Conservation (phyloP, 2,113 vertebrate genomes). For the Pluvialis apricaria region DNA sequence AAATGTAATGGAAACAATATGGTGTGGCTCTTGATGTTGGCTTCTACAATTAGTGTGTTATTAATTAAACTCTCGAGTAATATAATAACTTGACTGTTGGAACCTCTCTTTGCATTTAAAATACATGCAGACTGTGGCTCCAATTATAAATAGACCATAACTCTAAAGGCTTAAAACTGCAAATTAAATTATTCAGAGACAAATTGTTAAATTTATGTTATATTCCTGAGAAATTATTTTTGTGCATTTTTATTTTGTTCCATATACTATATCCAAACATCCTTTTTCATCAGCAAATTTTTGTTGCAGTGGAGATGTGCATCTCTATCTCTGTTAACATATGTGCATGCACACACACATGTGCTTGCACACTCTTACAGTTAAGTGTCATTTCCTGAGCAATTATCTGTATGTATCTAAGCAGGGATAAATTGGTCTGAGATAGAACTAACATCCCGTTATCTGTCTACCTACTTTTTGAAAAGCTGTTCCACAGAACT, state of each 20-base stretch:
- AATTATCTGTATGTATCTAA: background rate
- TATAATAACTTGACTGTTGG: constrained; percentile 71
- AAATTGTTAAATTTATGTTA: constrained; percentile 42
- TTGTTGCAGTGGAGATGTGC: background rate
- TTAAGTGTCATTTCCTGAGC: background rate
- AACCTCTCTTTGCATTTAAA: constrained; percentile 73
- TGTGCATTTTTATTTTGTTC: background rate
- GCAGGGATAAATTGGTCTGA: background rate
- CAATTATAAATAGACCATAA: constrained; percentile 67
- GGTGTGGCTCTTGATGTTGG: constrained; percentile 61
- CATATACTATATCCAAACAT: background rate
- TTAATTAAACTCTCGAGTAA: constrained; percentile 77
- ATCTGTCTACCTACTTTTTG: background rate
- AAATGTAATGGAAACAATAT: constrained; percentile 73
- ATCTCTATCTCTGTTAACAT: background rate
- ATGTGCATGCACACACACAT: fast-evolving
- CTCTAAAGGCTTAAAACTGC: constrained; percentile 44
- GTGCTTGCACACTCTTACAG: background rate
- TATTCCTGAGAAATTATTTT: background rate
- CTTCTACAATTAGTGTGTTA: constrained; percentile 72
- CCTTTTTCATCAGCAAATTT: background rate
- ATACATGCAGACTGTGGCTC: constrained; percentile 62
- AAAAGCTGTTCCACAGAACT: background rate
- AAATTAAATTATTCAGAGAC: constrained; percentile 60
- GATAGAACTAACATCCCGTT: background rate